Conservation (phyloP, 2,888 invertebrate genomes). For the Schrankia costaestrigalis region DNA sequence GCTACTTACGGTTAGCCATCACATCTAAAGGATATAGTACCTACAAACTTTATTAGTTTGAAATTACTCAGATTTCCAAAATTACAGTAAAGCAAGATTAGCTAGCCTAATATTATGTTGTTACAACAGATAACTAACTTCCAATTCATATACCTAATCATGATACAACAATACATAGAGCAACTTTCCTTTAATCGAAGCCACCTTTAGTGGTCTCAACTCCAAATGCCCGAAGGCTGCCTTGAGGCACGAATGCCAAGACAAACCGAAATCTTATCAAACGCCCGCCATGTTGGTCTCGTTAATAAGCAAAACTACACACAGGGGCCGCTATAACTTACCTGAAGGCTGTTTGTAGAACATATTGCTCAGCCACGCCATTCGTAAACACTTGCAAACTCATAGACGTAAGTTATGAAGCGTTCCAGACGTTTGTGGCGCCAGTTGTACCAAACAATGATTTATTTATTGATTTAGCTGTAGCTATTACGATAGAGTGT, state of each 20-base stretch:
- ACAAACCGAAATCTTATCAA: conserved; percentile 79
- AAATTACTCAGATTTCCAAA: too few relatives aligned
- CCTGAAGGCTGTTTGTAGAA: conserved; percentile 71
- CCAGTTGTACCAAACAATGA: conserved; percentile 9
- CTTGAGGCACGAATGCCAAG: conserved; percentile 75
- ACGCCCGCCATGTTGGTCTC: conserved; percentile 70
- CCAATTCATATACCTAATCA: not conserved
- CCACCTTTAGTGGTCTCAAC: conserved; percentile 50
- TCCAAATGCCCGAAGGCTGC: conserved; percentile 67
- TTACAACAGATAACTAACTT: too few relatives aligned
- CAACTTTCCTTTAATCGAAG: conserved; percentile 26
- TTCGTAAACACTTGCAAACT: conserved; percentile 54
- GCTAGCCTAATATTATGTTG: too few relatives aligned
- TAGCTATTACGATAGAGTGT: too few relatives aligned
- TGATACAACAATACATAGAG: conserved; percentile 34
- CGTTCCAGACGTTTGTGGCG: conserved; percentile 37
- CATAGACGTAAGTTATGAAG: conserved; percentile 50
- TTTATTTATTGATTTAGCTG: too few relatives aligned
- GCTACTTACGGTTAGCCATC: too few relatives aligned
- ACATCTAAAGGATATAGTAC: too few relatives aligned
- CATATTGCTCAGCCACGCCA: conserved; percentile 56
- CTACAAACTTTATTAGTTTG: too few relatives aligned
- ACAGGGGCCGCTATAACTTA: conserved; percentile 60
- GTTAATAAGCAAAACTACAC: conserved; percentile 79
- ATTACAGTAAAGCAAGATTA: too few relatives aligned